Evolutionary conservation across 2,113 vertebrate genomes (phyloP).

Genomic region (Dermatemys mawii): DNA sequence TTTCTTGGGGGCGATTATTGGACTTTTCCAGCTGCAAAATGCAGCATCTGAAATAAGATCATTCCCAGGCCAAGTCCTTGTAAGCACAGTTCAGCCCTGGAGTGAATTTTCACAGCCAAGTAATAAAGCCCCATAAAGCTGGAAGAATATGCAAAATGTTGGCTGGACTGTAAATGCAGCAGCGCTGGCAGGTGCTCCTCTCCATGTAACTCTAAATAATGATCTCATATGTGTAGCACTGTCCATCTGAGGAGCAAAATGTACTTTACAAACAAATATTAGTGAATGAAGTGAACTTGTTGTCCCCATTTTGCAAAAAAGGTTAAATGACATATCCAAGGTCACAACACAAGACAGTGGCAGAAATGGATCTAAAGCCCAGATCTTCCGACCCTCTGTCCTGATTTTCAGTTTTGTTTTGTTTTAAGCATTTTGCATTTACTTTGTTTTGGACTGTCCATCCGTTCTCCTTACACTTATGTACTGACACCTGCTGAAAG

Average conservation of each 20-base stretch:
- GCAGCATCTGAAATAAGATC: neutral
- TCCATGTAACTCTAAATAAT: neutral
- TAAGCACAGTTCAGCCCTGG: neutral
- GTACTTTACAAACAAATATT: neutral
- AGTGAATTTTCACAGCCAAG: neutral
- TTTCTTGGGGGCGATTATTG: neutral
- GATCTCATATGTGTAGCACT: neutral
- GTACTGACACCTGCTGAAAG: neutral
- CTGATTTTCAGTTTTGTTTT: neutral
- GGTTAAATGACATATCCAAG: accelerated
- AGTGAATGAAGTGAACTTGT: accelerated
- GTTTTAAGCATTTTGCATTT: accelerated
- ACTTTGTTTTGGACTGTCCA: neutral
- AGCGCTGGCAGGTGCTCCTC: neutral
- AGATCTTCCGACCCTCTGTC: neutral
- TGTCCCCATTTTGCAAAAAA: neutral
- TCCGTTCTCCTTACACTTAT: neutral
- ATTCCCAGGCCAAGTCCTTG: neutral
- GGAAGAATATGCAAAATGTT: neutral
- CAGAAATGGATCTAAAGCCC: neutral
- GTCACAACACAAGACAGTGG: neutral
- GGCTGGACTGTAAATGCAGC: neutral
- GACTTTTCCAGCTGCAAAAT: neutral
- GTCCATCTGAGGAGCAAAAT: neutral
- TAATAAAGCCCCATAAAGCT: neutral